Evolutionary conservation across 1,140 invertebrate genomes (phyloP).

Genomic region (Thaumetopoea pityocampa): DNA sequence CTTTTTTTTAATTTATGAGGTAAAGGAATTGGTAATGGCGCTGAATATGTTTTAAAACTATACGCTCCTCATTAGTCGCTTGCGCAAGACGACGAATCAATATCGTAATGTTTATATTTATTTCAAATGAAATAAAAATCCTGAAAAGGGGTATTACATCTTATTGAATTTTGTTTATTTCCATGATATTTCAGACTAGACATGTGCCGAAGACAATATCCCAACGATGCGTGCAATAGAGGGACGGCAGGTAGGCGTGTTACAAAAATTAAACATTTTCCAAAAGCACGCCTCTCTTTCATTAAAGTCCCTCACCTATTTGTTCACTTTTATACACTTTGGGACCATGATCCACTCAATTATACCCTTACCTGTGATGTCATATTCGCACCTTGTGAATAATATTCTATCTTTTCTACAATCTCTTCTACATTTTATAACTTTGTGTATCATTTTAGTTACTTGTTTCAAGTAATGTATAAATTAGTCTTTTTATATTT

Average conservation of each 20-base stretch:
- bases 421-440: conserved; percentile 33
- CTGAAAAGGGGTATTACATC: conserved; percentile 14
- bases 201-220: conserved; percentile 97
- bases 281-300: conserved; percentile 64
- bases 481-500: conserved; percentile 9
- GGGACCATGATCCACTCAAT: conserved; percentile 32
- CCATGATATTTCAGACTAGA: conserved; percentile 88
- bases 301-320: conserved; percentile 53
- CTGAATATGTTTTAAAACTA: conserved; percentile 45
- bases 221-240: conserved; percentile 96
- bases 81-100: conserved; percentile 22
- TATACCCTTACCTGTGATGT: conserved; percentile 33
- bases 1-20: conserved; percentile 67
- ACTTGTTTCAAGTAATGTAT: conserved; percentile 12
- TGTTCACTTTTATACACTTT: conserved; percentile 44
- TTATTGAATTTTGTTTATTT: conserved; percentile 59
- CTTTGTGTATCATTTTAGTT: conserved; percentile 18
- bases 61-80: conserved; percentile 30
- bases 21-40: conserved; percentile 74
- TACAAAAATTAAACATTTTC: conserved; percentile 38
- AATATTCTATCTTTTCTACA: conserved; percentile 54
- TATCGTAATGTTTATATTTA: conserved; percentile 7
- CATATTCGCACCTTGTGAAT: conserved; percentile 70
- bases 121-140: conserved; percentile 21
- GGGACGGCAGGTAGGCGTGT: conserved; percentile 94